These are phyloP conservation scores for Pelodytes ibericus DNA, from an alignment of 2,797 vertebrate genomes.

Conservation along the genomic window DNA sequence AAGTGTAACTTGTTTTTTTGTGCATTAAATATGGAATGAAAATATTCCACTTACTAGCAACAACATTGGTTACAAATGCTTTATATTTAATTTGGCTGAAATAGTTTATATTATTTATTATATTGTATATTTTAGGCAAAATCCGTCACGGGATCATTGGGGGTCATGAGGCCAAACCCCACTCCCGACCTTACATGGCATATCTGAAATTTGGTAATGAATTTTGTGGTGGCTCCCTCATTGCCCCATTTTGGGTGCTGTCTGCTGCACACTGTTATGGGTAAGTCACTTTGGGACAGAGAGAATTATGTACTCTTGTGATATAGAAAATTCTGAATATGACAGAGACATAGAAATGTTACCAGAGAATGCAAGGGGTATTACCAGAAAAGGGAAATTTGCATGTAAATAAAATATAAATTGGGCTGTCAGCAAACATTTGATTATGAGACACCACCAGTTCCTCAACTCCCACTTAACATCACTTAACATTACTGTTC, in stretches of 20 bases:
- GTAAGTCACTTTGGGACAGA: constrained; percentile 45
- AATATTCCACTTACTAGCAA: background rate
- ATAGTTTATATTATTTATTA: background rate
- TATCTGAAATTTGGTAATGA: accelerated
- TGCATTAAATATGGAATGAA: background rate
- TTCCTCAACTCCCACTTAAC: too few species aligned
- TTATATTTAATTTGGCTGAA: background rate
- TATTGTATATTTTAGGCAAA: constrained; percentile 46
- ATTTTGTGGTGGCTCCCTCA: constrained; percentile 57
- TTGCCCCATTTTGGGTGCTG: constrained; percentile 63
- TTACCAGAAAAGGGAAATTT: too few species aligned
- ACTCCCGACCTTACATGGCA: constrained; percentile 64
- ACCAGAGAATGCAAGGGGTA: too few species aligned
- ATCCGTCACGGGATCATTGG: constrained; percentile 54
- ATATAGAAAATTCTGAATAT: too few species aligned
- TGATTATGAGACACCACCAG: too few species aligned
- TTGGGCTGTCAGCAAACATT: too few species aligned
- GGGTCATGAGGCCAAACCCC: constrained; percentile 59
- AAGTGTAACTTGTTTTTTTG: background rate
- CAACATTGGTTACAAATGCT: background rate
- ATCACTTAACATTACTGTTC: too few species aligned
- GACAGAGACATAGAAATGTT: too few species aligned
- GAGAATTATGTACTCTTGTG: background rate
- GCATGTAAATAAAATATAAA: too few species aligned
- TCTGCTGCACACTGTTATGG: constrained; percentile 61